Evolutionary conservation across 1,140 invertebrate species (phyloP).

Genomic region (Chrysoperla carnea): DNA sequence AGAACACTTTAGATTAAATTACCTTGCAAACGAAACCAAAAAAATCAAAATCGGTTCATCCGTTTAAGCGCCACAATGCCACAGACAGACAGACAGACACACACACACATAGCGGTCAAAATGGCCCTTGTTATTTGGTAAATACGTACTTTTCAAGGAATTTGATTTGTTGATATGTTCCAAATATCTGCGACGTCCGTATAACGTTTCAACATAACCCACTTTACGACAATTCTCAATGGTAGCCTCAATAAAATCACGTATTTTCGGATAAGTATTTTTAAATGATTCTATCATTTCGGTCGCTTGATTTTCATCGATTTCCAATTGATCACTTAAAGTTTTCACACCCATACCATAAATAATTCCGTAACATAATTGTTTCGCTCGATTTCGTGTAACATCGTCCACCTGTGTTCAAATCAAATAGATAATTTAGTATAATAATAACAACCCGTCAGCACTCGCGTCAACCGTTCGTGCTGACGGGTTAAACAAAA

Average conservation of each 20-base stretch:
- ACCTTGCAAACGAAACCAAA: too few species aligned
- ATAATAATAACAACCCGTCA: too few species aligned
- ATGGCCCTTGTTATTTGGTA: too few species aligned
- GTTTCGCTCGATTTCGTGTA: conserved; percentile 72
- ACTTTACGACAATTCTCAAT: conserved; percentile 47
- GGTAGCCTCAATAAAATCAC: conserved; percentile 43
- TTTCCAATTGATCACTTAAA: conserved; percentile 61
- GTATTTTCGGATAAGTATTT: conserved; percentile 55
- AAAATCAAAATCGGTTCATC: too few species aligned
- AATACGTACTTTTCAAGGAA: conserved; percentile 34
- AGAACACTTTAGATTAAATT: too few species aligned
- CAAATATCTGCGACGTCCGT: conserved; percentile 59
- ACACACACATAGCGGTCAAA: too few species aligned
- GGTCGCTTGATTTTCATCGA: conserved; percentile 64
- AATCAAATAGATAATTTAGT: too few species aligned
- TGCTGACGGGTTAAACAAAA: too few species aligned
- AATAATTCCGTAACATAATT: conserved; percentile 93
- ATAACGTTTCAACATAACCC: conserved; percentile 73
- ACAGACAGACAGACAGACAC: too few species aligned
- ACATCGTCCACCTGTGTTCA: conserved; percentile 46
- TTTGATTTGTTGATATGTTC: conserved; percentile 48
- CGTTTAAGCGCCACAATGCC: too few species aligned
- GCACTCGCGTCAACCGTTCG: too few species aligned
- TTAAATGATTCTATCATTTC: conserved; percentile 72
- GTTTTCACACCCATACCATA: conserved; percentile 90